Base-by-base conservation (phyloP, 64 coral and sea anemone species). In the Montipora foliosa region DNA sequence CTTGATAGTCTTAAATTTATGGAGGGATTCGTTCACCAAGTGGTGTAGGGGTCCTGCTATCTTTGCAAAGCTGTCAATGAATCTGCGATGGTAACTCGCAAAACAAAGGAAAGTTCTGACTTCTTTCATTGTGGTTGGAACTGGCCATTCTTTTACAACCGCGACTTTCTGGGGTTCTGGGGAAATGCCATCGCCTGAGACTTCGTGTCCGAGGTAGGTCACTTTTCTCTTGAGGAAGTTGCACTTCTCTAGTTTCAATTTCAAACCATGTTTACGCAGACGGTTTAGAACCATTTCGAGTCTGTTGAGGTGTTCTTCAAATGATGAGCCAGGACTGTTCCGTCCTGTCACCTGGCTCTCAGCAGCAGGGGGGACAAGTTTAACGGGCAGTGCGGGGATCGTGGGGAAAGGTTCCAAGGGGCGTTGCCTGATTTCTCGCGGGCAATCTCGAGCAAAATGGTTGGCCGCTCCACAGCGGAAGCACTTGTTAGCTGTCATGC, bases 291-390 rank as follows among this genome's bases (percentile, higher is more conserved):
- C 37, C 37, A 37, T 37, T 37, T 37, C 37, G 37, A 37, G 37
- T 37, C 37, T 37, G 37, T 37, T 37, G 37, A 37, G 37, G 37
- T 37, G 37, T 37, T 37, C 37, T 37, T 37, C 37, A 37, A 37
- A 37, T 37, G 66, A 59, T 20, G 67, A 87, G 82, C 83, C 83
- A 79, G 19, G 46, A 47, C 37, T 87, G 87, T 70, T 64, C 75
- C 91, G 83, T 67, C 44, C 75, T 87, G 82, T 9, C 75, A 14
- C 84, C 60, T 93, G 83, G 51, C 91, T 93, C 75, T 62, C 75
- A 46, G 51, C 16, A 44, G 50, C 59, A 87, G 58, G 44, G 82
- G 82, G 73, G 12, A 21, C 25, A 47, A 47, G 81, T 92, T 92
- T 93, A 83, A 81, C 84, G 92, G 9, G 12, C 66, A 15, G 15